Base-by-base conservation (phyloP, 1,140 invertebrate genomes). In the Rhagoletis zephyria region DNA sequence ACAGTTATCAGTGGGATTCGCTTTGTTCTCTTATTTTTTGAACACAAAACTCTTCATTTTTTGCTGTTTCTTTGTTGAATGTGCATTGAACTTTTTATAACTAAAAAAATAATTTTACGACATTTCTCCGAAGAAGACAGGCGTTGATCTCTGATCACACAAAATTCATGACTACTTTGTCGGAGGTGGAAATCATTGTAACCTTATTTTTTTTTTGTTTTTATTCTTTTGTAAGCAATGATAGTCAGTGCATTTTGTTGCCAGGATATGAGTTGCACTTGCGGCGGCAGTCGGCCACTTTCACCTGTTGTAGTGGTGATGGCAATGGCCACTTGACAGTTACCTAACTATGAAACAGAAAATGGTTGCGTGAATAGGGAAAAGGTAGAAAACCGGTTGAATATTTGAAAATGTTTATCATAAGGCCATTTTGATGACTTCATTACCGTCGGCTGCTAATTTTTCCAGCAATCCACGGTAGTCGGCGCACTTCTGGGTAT, bases 341-440 rank as follows among this genome's bases (percentile, higher is more conserved):
- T 67, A 12, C 40, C 30, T 19, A 67, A 30, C 64, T 56, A 67
- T 7, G 3, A 3, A 42, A 67, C 19, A 67, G 4, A 67, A 67
- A 67, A 67, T 67, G 64, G 30, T 12, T 19, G 30, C 9, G 6
- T 67, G 30, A 40, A 67, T 19, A 40, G 30, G 30, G 64, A 40
- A 67, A 40, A 67, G 40, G 12, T 30, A 40, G 40, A 42, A 19
- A 42, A 67, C 7, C 30, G 9, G 64, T 67, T 67, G 30, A 67
- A 2, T 67, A 42, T 12, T 12, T 4, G 30, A 9, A 40, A 67
- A 67, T 56, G 5, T 56, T 56, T 7, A 5, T 56, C 51, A 14
- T 19, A 14, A 67, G 40, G 48, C 77, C 16, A 85, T 85, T 85
- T 85, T 45, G 10, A 85, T 85, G 77, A 56, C 77, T 85, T 85